These are phyloP conservation scores for Papilio demoleus DNA, from an alignment of 2,888 invertebrate genomes.

Conservation along the genomic window DNA sequence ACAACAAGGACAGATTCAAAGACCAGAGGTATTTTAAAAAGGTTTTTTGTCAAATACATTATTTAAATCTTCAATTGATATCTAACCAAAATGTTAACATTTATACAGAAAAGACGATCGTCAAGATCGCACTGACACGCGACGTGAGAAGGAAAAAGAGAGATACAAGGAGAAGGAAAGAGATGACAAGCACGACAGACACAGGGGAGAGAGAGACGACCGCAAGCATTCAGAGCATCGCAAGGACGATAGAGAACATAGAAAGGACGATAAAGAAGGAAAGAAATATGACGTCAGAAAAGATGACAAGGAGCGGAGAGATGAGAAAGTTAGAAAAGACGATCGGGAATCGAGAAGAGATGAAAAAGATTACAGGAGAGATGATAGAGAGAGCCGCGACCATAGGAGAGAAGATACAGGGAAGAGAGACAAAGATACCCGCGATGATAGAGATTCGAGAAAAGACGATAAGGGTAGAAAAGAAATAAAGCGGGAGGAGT, in stretches of 20 bases:
- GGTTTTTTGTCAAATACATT: too few species aligned
- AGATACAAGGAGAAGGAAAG: slow-evolving; percentile 48
- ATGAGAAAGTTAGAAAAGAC: slow-evolving; percentile 41
- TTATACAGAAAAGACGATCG: slow-evolving; percentile 59
- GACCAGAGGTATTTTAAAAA: slow-evolving; percentile 42
- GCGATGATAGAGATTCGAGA: slow-evolving; percentile 43
- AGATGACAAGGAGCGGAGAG: slow-evolving; percentile 41
- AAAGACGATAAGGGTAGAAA: slow-evolving; percentile 42
- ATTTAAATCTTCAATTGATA: too few species aligned
- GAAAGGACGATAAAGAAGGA: slow-evolving; percentile 42
- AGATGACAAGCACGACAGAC: slow-evolving; percentile 46
- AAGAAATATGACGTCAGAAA: slow-evolving; percentile 42
- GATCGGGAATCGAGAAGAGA: slow-evolving; percentile 43
- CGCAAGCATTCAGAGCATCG: slow-evolving; percentile 42
- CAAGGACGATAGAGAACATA: slow-evolving; percentile 43
- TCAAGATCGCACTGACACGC: slow-evolving; percentile 49
- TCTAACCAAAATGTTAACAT: not conserved
- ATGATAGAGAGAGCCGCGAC: slow-evolving; percentile 41
- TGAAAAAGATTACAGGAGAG: slow-evolving; percentile 41
- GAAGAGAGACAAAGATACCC: slow-evolving; percentile 42
- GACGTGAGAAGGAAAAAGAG: slow-evolving; percentile 52
- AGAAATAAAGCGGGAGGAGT: slow-evolving; percentile 47
- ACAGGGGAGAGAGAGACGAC: slow-evolving; percentile 45
- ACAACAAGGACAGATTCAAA: slow-evolving; percentile 50
- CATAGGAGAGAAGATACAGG: slow-evolving; percentile 41